Base-by-base conservation (phyloP, 2,888 invertebrate genomes). In the Nephrotoma appendiculata region DNA sequence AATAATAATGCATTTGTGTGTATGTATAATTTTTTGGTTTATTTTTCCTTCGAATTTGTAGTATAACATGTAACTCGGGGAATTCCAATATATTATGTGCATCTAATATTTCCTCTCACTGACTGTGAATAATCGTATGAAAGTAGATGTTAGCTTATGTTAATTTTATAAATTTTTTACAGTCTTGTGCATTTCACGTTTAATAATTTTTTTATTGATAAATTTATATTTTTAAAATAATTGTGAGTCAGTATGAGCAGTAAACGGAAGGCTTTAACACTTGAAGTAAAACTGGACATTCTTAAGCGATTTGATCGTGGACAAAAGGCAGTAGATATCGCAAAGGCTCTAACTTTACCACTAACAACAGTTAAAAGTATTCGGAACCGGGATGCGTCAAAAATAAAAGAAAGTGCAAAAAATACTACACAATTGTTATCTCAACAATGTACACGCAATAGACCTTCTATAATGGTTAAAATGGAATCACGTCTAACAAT, bases 321-420 rank as follows among this genome's bases (percentile, higher is more conserved):
- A 41, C 52, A 86, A n/a, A 52, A 52, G 41, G 57, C 86, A 86
- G 86, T 57, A 52, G 42, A 86, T 57, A 86, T 86, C 7, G 86
- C 86, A 86, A 71, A 57, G 42, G 41, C 57, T 86, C 86, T 86
- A 45, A 57, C 41, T 86, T 57, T 86, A 57, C 86, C 71, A 71
- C 15, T 57, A 3, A 86, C 86, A 86, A n/a, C 86, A 52, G 86
- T 43, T 41, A 86, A 48, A 86, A 86, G 52, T 86, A 86, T 86
- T 86, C 41, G 86, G 31, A 86, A 86, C 86, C 19, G 19, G 19
- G 19, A 19, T 19, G 19, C 19, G 19, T 19, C 19, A 19, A 19
- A 1, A 19, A 19, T n/a, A n/a, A n/a, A n/a, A n/a, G n/a, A n/a
- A n/a, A n/a, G n/a, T n/a, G n/a, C n/a, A n/a, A n/a, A n/a, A n/a